Base-by-base conservation (phyloP, 2,888 invertebrate species). In the Eilema griseolum region DNA sequence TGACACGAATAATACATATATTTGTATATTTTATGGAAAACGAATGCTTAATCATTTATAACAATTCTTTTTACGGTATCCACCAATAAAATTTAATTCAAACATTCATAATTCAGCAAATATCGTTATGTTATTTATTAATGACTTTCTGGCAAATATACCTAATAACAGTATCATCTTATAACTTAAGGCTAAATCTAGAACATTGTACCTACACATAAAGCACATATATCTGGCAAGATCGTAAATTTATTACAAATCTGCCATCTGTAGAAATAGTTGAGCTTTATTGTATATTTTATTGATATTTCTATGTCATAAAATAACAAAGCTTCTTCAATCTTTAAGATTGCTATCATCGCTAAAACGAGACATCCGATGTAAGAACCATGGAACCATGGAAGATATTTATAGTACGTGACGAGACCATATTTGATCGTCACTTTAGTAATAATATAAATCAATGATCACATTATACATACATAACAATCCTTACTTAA, bases 151-250 rank as follows among this genome's bases (percentile, higher is more conserved):
- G 68, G 76, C 28, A 71, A 72, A 71, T 68, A 59, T 31, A 62
- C 23, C n/a, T 41, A 14, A 46, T 77, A 80, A 80, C 76, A 68
- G 72, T 77, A 70, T 60, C 12, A 31, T 37, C 23, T 69, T 57
- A 63, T 61, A 57, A 60, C 69, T 72, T 16, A 52, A 69, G 71
- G 77, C 73, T 70, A 0, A 67, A 28, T 31, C 28, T 31, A 16
- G 16, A 20, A 59, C 46, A 66, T 14, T n/a, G 46, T 31, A 31
- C 33, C 46, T 46, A 24, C 52, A 26, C 60, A 60, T 69, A 64
- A 46, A 41, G n/a, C 26, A 60, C 46, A 69, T 24, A 23, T 28
- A 56, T 12, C 8, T 31, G 60, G 59, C 37, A 37, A 23, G 59
- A 26, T 31, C 31, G 24, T 46, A 59, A 57, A 66, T 24, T 24